A percentile compares a stretch with the other conserved stretches of the same genome.
phyloP scores from a whole-genome alignment of 2,797 vertebrate genomes.

The Scolopax bukidnonensis region DNA sequence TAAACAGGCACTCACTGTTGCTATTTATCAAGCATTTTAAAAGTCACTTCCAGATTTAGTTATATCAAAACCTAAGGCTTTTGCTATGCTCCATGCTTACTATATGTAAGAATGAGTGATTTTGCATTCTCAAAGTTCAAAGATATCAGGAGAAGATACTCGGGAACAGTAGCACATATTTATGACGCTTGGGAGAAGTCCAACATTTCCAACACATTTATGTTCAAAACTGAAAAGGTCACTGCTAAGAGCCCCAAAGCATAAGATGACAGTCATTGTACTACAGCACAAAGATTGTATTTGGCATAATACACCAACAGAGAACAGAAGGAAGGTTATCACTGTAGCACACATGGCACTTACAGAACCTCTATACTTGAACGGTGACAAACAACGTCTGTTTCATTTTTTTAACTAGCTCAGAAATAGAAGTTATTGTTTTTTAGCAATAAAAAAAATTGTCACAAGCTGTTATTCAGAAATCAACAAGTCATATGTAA shows the following conservation, averaged over 20 bases:
- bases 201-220: not conserved
- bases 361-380: not conserved
- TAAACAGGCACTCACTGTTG: not conserved
- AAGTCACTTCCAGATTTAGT: not conserved
- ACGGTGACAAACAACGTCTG: not conserved
- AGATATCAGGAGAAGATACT: not conserved
- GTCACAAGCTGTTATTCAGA: not conserved
- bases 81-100: not conserved
- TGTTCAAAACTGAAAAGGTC: not conserved
- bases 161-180: not conserved
- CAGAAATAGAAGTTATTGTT: not conserved
- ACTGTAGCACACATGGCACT: not conserved
- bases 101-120: not conserved
- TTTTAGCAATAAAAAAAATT: not conserved
- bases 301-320: not conserved
- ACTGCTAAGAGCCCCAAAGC: not conserved
- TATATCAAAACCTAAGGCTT: not conserved
- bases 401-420: not conserved
- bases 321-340: not conserved
- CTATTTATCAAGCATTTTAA: not conserved
- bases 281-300: not conserved
- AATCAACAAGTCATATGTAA: not conserved
- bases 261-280: not conserved
- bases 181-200: not conserved
- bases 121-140: not conserved